These are phyloP conservation scores for Anabacerthia variegaticeps DNA, from an alignment of 2,797 vertebrate species.

Conservation along the genomic window DNA sequence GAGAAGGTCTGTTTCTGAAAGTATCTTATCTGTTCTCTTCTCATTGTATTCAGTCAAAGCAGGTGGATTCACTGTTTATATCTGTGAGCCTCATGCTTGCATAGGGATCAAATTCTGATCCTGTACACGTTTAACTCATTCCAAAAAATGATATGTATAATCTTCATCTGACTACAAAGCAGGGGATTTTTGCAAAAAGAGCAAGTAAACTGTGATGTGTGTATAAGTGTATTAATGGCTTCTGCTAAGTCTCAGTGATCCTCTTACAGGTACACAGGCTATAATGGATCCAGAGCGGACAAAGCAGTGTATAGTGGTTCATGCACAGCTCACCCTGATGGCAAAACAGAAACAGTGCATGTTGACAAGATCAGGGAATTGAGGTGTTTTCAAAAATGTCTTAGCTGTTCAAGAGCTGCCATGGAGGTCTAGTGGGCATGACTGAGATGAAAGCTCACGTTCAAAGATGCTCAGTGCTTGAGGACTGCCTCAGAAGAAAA, in stretches of 20 bases:
- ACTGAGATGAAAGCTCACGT: not conserved
- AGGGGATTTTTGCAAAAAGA: slow-evolving; percentile 15
- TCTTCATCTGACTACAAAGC: slow-evolving; percentile 15
- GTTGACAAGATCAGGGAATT: not conserved
- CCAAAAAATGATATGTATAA: slow-evolving; percentile 9
- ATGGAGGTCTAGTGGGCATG: not conserved
- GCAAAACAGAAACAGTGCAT: not conserved
- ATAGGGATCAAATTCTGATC: slow-evolving; percentile 26
- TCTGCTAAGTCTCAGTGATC: slow-evolving; percentile 27
- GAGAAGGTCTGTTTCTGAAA: slow-evolving; percentile 39
- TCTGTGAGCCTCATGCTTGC: not conserved
- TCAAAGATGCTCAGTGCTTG: not conserved
- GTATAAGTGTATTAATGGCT: slow-evolving; percentile 6
- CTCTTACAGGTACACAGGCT: slow-evolving; percentile 35
- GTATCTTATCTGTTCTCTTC: slow-evolving; percentile 38
- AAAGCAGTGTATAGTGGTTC: not conserved
- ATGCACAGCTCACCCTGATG: not conserved
- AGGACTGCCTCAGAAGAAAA: not conserved
- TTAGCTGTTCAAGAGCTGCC: not conserved
- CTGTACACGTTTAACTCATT: not conserved
- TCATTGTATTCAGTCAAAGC: not conserved
- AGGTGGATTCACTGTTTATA: not conserved
- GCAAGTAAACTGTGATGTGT: not conserved
- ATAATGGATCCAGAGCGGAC: not conserved
- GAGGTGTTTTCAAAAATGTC: not conserved